Conservation (phyloP, 2,888 invertebrate species). For the Meandrusa payeni region DNA sequence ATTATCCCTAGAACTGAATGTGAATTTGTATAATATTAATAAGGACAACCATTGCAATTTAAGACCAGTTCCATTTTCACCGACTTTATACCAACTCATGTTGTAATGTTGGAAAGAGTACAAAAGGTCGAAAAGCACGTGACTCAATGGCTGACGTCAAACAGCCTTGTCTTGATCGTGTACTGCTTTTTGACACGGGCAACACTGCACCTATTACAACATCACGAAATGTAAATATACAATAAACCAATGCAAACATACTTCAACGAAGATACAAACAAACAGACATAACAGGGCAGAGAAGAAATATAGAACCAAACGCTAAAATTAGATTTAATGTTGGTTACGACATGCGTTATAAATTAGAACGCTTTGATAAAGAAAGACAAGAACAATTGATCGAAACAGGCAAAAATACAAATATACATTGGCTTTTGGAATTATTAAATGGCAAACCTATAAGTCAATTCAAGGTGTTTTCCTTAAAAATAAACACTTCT, state of each 20-base stretch:
- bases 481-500: slow-evolving; percentile 4
- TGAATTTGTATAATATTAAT: slow-evolving; percentile 1
- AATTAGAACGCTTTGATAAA: too few species aligned
- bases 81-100: slow-evolving; percentile 17
- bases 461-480: slow-evolving; percentile 8
- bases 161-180: slow-evolving; percentile 39
- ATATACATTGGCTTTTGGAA: neutral
- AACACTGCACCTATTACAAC: slow-evolving; percentile 25
- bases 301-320: too few species aligned
- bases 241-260: slow-evolving; percentile 3
- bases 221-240: slow-evolving; percentile 13
- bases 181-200: slow-evolving; percentile 27
- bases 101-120: slow-evolving; percentile 29
- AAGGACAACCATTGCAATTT: slow-evolving; percentile 4
- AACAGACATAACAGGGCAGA: too few species aligned
- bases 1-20: too few species aligned
- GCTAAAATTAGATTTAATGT: too few species aligned
- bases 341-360: too few species aligned
- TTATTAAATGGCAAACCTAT: slow-evolving; percentile 1
- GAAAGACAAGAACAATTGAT: too few species aligned
- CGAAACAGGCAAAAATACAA: too few species aligned
- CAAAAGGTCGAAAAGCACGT: slow-evolving; percentile 53
- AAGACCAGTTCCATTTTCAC: slow-evolving; percentile 25
- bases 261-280: too few species aligned
- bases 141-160: slow-evolving; percentile 49